Conservation (phyloP, 2,113 vertebrate species). For the cat (Felis catus) region DNA sequence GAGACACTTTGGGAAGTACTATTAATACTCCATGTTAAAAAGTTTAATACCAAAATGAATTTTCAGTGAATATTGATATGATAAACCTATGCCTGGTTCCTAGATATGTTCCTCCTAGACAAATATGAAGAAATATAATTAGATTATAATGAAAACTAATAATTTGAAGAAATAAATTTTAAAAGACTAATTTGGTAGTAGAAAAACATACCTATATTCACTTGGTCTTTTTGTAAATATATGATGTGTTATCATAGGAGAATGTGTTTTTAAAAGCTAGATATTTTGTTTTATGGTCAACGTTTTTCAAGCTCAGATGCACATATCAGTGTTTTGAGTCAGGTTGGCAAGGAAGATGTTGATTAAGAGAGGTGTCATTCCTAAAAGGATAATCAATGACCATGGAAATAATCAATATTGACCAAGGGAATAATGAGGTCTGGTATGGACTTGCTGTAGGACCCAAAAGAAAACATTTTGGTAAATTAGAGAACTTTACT, state of each 20-base stretch:
- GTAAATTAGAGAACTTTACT: background rate
- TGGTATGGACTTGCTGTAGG: background rate
- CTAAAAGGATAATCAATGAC: background rate
- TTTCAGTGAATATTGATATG: background rate
- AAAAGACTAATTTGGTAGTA: background rate
- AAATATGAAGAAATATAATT: constrained; percentile 1
- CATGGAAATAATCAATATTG: background rate
- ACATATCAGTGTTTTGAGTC: background rate
- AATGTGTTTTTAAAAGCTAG: background rate
- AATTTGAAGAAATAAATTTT: background rate
- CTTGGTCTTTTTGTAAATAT: background rate
- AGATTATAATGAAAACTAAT: background rate
- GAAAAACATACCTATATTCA: background rate
- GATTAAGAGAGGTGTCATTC: background rate
- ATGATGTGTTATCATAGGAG: background rate
- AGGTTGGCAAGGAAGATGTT: background rate
- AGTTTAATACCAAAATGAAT: background rate
- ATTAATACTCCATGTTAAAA: background rate
- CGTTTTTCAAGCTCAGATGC: background rate
- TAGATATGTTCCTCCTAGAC: background rate
- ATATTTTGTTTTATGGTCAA: background rate
- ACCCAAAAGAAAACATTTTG: background rate
- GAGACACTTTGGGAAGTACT: background rate
- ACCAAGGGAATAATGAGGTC: background rate
- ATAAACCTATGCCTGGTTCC: background rate